A percentile compares a stretch with the other conserved stretches of the same genome.
Evolutionary conservation across 2,797 vertebrate genomes (phyloP).

Genomic region (Atherinosoma microstoma): DNA sequence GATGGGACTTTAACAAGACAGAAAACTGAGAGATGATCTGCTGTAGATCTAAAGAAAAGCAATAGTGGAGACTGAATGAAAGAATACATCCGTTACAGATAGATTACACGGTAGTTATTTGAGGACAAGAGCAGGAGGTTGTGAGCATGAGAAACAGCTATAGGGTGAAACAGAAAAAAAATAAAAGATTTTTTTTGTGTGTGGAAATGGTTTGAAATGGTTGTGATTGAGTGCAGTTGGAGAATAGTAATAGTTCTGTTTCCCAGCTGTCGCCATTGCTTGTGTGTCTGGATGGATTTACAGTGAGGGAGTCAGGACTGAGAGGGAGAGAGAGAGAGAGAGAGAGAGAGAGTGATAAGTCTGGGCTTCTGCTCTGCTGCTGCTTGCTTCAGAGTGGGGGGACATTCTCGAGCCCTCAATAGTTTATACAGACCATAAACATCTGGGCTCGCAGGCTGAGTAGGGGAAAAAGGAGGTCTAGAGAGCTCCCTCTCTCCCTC

Average conservation of each 20-base stretch:
- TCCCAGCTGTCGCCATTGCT: constrained; percentile 77
- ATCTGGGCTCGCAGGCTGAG: constrained; percentile 82
- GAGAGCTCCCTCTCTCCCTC: constrained; percentile 48
- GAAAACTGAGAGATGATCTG: constrained; percentile 24
- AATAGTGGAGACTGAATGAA: constrained; percentile 28
- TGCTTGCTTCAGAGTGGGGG: constrained; percentile 72
- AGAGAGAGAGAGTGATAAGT: constrained; percentile 74
- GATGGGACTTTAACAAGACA: constrained; percentile 7
- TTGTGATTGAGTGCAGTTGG: constrained; percentile 75
- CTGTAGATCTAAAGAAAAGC: constrained; percentile 20
- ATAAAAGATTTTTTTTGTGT: constrained; percentile 34
- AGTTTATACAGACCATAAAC: constrained; percentile 87
- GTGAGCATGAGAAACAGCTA: constrained; percentile 47
- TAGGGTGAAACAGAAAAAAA: constrained; percentile 17
- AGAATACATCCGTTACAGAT: constrained; percentile 23
- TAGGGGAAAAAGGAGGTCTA: constrained; percentile 79
- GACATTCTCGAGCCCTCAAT: constrained; percentile 83
- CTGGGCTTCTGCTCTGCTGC: constrained; percentile 74
- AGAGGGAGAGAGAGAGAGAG: constrained; percentile 52
- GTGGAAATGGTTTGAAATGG: constrained; percentile 67
- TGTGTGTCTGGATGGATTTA: constrained; percentile 80
- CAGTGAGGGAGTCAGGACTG: constrained; percentile 70
- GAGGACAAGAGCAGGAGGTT: constrained; percentile 41
- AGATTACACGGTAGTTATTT: constrained; percentile 42
- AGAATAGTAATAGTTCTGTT: constrained; percentile 77